Conservation (phyloP, 2,888 invertebrate genomes). For the Chelonus formosanus region DNA sequence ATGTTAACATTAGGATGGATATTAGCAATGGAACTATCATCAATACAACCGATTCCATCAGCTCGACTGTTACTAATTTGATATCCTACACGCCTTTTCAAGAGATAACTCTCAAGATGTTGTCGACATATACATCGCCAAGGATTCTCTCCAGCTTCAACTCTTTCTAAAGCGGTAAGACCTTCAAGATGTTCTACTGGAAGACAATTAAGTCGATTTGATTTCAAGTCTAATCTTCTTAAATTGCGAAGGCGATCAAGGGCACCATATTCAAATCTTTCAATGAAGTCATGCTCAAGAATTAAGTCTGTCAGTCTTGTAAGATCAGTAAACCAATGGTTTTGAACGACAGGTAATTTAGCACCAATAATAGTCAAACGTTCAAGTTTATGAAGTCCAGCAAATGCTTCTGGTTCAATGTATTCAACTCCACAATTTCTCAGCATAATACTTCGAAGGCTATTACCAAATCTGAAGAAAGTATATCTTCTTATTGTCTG, state of each 20-base stretch:
- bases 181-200: slow-evolving; percentile 38
- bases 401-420: slow-evolving; percentile 51
- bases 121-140: slow-evolving; percentile 48
- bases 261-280: slow-evolving; percentile 43
- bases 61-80: slow-evolving; percentile 44
- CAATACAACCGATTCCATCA: slow-evolving; percentile 30
- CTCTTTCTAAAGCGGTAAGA: slow-evolving; percentile 41
- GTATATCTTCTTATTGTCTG: slow-evolving; percentile 44
- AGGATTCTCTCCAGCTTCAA: slow-evolving; percentile 48
- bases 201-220: slow-evolving; percentile 48
- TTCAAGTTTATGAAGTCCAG: slow-evolving; percentile 51
- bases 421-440: slow-evolving; percentile 43
- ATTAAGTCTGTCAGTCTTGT: slow-evolving; percentile 46
- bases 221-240: slow-evolving; percentile 43
- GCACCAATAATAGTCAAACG: slow-evolving; percentile 48
- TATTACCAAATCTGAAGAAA: slow-evolving; percentile 55
- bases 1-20: slow-evolving; percentile 21
- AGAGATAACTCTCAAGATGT: slow-evolving; percentile 42
- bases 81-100: slow-evolving; percentile 43
- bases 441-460: slow-evolving; percentile 48
- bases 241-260: slow-evolving; percentile 44
- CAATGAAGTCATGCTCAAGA: slow-evolving; percentile 44
- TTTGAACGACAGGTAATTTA: slow-evolving; percentile 37
- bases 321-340: slow-evolving; percentile 51
- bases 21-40: slow-evolving; percentile 22